Conservation (phyloP, 2,797 vertebrate genomes). For the Ispidina lecontei region DNA sequence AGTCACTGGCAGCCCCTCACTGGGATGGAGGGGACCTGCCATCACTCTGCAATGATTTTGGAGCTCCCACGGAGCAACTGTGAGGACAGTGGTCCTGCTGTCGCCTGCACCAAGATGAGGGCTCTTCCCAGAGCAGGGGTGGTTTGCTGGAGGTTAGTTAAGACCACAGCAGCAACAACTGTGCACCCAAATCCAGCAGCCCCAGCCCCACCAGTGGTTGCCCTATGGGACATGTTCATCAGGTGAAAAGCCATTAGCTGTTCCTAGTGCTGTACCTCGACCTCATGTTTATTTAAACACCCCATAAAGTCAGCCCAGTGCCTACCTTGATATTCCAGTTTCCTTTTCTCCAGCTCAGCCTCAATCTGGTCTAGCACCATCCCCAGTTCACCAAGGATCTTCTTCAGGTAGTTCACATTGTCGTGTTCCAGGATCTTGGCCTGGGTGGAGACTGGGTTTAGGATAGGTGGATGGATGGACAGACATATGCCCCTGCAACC, state of each 20-base stretch:
- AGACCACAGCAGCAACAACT: background rate
- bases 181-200: background rate
- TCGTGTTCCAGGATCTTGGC: slow-evolving; percentile 98
- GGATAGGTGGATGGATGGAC: background rate
- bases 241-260: background rate
- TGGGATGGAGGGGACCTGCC: background rate
- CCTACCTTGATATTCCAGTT: slow-evolving; percentile 95
- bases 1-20: background rate
- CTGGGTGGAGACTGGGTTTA: slow-evolving; percentile 70
- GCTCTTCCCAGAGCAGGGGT: background rate
- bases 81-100: background rate
- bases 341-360: slow-evolving; percentile 96
- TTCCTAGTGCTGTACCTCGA: background rate
- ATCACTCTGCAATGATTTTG: background rate
- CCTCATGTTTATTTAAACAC: rapidly evolving
- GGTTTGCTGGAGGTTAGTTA: background rate
- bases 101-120: no score
- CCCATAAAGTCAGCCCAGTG: background rate
- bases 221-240: background rate
- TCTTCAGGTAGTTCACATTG: slow-evolving; percentile 96
- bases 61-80: background rate
- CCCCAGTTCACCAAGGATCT: slow-evolving; percentile 94
- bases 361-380: slow-evolving; percentile 98
- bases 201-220: rapidly evolving
- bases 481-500: rapidly evolving